Evolutionary conservation across 2,888 invertebrate genomes (phyloP).

Genomic region (Troilus luridus): DNA sequence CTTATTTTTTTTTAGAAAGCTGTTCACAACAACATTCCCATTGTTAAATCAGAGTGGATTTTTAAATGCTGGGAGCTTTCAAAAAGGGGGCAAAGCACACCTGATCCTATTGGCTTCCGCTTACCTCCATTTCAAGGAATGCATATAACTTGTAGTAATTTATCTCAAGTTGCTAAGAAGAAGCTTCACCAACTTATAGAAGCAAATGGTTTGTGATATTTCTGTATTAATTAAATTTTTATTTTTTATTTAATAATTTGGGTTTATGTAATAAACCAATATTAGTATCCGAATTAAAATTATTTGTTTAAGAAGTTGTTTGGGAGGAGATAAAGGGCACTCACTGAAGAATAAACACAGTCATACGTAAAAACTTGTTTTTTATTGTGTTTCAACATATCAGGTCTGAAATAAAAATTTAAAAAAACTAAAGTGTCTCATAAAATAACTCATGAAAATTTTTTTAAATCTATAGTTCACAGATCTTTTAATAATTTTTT

Average conservation of each 20-base stretch:
- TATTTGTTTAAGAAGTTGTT: too few species aligned
- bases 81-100: constrained; percentile 71
- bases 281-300: too few species aligned
- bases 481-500: too few species aligned
- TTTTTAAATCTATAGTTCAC: too few species aligned
- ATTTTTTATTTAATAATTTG: constrained; percentile 32
- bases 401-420: too few species aligned
- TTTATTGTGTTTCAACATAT: too few species aligned
- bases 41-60: constrained; percentile 87
- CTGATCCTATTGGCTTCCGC: constrained; percentile 73
- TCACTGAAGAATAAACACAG: too few species aligned
- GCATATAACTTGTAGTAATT: constrained; percentile 84
- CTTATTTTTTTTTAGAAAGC: constrained; percentile 74
- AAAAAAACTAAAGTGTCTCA: too few species aligned
- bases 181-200: constrained; percentile 78
- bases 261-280: background rate
- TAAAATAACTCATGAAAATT: too few species aligned
- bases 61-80: constrained; percentile 84
- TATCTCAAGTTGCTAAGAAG: constrained; percentile 76
- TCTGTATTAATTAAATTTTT: constrained; percentile 28
- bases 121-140: constrained; percentile 85
- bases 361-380: too few species aligned
- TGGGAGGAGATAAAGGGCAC: too few species aligned
- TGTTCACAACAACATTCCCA: constrained; percentile 76
- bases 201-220: constrained; percentile 74